Base-by-base conservation (phyloP, 2,888 invertebrate genomes). In the Alcis repandata region DNA sequence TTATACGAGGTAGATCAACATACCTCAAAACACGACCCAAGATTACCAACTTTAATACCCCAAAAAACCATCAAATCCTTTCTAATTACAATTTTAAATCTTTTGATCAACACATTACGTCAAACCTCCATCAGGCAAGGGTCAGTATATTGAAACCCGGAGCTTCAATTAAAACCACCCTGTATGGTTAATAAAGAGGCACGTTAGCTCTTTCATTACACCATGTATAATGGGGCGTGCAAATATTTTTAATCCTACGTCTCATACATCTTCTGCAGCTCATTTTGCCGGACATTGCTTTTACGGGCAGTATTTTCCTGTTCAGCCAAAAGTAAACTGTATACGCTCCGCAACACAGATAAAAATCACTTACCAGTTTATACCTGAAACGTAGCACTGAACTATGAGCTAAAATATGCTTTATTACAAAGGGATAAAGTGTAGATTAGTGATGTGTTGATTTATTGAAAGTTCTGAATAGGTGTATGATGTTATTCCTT, bases 241-340 rank as follows among this genome's bases (percentile, higher is more conserved):
- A 92, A 92, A 92, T 92, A 92, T 92, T 92, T 92, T 92, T 92
- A 92, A 92, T 92, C 92, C 92, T 83, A 82, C 80, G 83, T 87
- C 89, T 87, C 92, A 92, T 92, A 92, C 91, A 91, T 92, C 92
- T 92, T 92, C 86, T 86, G 89, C 84, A 89, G 91, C 91, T 92
- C 92, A 92, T 92, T 91, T 91, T 86, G 89, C 85, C 82, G 87
- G 85, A 84, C 88, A 78, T 82, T 81, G 84, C 81, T 85, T 84
- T 87, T 86, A 86, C 85, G 45, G 87, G 82, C 79, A 69, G 17
- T 4, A n/a, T 13, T 46, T 61, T 61, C 10, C 17, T 22, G 0
- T 13, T 40, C 70, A 73, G 2, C 36, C 68, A 15, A 85, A 78
- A 77, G 71, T 59, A 46, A 57, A 78, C 82, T 71, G 45, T 87